A percentile compares a stretch with the other conserved stretches of the same genome.
These are phyloP conservation scores for Syrista parreyssii DNA, from an alignment of 2,888 invertebrate genomes.

Conservation along the genomic window DNA sequence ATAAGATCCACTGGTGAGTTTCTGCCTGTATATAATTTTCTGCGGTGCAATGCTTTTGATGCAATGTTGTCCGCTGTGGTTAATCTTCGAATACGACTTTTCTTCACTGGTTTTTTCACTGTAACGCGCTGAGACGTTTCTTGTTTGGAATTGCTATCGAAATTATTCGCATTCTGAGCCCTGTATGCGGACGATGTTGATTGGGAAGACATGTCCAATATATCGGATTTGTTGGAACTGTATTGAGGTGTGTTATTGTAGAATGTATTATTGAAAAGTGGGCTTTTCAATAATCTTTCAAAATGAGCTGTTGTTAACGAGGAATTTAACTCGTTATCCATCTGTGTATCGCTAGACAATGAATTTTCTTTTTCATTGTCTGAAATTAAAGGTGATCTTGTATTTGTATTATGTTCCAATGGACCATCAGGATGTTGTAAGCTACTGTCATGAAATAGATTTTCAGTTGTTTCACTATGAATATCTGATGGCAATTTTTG, in stretches of 20 bases:
- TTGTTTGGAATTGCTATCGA: neutral
- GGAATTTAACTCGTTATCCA: neutral
- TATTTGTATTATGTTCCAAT: neutral
- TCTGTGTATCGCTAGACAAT: neutral
- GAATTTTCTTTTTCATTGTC: neutral
- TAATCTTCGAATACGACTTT: neutral
- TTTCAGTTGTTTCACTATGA: neutral
- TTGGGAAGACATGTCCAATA: neutral
- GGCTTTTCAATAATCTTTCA: neutral
- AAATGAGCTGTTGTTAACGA: neutral
- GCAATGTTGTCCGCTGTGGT: neutral
- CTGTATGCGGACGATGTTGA: neutral
- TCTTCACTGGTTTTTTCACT: neutral
- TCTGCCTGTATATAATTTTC: conserved; percentile 45
- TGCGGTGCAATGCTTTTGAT: conserved; percentile 25
- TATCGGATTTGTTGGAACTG: neutral
- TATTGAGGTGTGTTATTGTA: neutral
- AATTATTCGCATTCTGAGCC: neutral
- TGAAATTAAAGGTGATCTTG: neutral
- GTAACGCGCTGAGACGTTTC: neutral
- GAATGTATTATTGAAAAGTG: neutral
- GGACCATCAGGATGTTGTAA: neutral
- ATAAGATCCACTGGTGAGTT: conserved; percentile 48
- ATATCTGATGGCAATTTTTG: neutral
- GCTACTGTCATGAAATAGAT: neutral